A percentile compares a stretch with the other conserved stretches of the same genome.
Conservation (phyloP, 2,888 invertebrate species). For the Spodoptera picta region DNA sequence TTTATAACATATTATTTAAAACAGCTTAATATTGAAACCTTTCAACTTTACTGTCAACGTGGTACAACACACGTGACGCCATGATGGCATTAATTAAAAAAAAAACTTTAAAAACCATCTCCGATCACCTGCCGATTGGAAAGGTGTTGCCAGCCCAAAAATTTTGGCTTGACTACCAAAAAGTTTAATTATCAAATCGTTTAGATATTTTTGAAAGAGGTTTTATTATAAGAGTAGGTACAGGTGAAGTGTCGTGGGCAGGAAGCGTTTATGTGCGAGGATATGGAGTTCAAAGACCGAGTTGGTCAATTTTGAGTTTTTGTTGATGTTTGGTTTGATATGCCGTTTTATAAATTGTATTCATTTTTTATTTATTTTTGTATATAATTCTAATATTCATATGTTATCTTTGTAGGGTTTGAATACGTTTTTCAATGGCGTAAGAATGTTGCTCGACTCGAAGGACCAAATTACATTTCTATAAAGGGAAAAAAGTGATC, state of each 20-base stretch:
- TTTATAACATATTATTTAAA: constrained; percentile 30
- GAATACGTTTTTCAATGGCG: too few species aligned
- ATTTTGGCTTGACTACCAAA: constrained; percentile 66
- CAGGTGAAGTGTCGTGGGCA: background rate
- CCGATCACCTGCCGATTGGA: constrained; percentile 82
- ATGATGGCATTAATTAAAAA: constrained; percentile 77
- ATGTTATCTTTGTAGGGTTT: too few species aligned
- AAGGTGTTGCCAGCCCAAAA: constrained; percentile 84
- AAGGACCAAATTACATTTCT: too few species aligned
- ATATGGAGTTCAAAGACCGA: too few species aligned
- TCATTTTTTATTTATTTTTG: too few species aligned
- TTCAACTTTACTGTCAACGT: constrained; percentile 51
- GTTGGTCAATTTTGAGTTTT: too few species aligned
- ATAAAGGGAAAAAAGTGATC: too few species aligned
- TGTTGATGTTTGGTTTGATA: too few species aligned
- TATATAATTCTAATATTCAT: too few species aligned
- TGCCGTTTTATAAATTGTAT: too few species aligned
- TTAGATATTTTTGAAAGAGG: constrained; percentile 55
- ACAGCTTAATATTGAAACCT: constrained; percentile 19
- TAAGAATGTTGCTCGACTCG: too few species aligned
- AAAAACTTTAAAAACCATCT: constrained; percentile 67
- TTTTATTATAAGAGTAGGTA: constrained; percentile 1
- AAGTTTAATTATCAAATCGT: constrained; percentile 68
- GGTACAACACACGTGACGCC: constrained; percentile 81
- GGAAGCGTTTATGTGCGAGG: background rate